A percentile compares a stretch with the other conserved stretches of the same genome.
Conservation (phyloP, 2,797 vertebrate genomes). For the Halcyon smyrnensis region DNA sequence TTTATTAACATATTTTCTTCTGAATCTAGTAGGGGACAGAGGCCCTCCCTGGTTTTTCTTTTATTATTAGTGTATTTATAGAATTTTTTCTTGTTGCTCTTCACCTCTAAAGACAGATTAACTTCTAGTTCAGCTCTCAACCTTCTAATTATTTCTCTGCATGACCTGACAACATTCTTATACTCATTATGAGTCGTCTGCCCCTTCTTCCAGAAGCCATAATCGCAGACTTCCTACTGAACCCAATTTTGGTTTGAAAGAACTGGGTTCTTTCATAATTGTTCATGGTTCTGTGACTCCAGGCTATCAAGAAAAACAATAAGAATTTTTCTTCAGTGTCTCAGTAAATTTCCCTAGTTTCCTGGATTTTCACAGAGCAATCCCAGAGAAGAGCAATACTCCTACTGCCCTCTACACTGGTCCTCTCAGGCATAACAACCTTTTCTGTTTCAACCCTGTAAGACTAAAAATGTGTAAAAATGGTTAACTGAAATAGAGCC, state of each 20-base stretch:
- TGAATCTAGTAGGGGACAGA: too few relatives aligned
- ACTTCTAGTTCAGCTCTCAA: too few relatives aligned
- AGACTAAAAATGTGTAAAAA: neutral
- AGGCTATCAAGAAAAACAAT: neutral
- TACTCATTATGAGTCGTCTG: too few relatives aligned
- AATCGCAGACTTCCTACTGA: neutral
- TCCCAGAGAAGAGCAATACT: neutral
- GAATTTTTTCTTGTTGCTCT: too few relatives aligned
- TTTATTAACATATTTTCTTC: too few relatives aligned
- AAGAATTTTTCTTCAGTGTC: neutral
- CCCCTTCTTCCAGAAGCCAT: too few relatives aligned
- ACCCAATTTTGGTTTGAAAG: neutral
- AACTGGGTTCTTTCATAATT: neutral
- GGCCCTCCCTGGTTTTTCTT: too few relatives aligned
- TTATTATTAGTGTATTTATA: too few relatives aligned
- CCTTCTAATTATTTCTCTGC: too few relatives aligned
- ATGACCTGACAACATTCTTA: too few relatives aligned
- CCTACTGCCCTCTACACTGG: neutral
- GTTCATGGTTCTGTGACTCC: neutral
- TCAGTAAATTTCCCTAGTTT: neutral
- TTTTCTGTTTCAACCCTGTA: neutral
- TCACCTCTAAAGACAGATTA: too few relatives aligned
- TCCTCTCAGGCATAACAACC: neutral
- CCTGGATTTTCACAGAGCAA: neutral
- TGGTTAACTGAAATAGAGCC: neutral